Percentiles rank a stretch among this genome's conserved stretches.
Evolutionary conservation across 2,888 invertebrate species (phyloP).

Genomic region (Brenthis ino): DNA sequence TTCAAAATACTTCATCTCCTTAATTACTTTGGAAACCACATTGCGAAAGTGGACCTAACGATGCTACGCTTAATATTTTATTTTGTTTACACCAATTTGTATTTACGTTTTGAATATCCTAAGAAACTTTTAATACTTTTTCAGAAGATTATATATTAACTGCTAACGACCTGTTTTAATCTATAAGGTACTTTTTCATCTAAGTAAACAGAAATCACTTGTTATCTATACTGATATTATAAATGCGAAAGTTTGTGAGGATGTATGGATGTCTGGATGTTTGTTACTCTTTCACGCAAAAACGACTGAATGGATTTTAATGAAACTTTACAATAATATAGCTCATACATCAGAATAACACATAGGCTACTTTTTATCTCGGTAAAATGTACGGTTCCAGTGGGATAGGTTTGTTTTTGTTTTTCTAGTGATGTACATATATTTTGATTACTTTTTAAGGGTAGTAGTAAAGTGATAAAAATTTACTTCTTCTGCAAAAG

Average conservation of each 20-base stretch:
- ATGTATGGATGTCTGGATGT: too few relatives aligned
- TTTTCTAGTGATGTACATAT: neutral
- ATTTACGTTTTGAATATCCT: neutral
- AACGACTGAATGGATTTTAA: too few relatives aligned
- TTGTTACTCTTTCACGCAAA: too few relatives aligned
- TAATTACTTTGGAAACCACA: conserved; percentile 10
- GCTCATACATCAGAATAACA: too few relatives aligned
- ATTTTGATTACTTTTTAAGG: neutral
- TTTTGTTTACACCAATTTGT: neutral
- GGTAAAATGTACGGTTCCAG: too few relatives aligned
- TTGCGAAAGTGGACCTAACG: conserved; percentile 9
- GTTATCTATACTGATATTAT: too few relatives aligned
- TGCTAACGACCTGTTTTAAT: neutral
- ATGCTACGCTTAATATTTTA: conserved; percentile 1
- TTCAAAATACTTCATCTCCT: conserved; percentile 13
- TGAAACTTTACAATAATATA: too few relatives aligned
- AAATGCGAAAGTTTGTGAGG: too few relatives aligned
- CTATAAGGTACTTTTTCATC: too few relatives aligned
- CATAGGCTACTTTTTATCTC: too few relatives aligned
- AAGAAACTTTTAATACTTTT: too few relatives aligned
- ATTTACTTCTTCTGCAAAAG: neutral
- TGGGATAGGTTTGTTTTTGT: too few relatives aligned
- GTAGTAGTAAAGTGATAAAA: neutral
- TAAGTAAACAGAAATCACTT: neutral
- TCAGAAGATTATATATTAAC: neutral